phyloP scores from a whole-genome alignment of 2,888 invertebrate genomes.

The Oscheius sp. region DNA sequence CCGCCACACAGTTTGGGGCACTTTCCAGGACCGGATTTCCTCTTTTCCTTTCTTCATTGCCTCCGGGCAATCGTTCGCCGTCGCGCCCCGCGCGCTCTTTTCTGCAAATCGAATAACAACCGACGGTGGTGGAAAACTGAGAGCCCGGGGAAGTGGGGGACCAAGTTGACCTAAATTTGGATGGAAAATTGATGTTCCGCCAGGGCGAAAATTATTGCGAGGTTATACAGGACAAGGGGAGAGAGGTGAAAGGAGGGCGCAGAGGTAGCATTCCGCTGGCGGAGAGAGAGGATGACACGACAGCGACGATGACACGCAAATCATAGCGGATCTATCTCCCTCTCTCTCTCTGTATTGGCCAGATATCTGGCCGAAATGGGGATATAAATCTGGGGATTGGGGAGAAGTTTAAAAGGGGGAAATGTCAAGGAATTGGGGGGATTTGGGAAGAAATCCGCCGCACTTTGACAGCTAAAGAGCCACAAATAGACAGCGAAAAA shows the following conservation, averaged over 20 bases:
- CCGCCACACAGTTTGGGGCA: not conserved
- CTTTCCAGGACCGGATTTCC: not conserved
- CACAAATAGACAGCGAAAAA: no score
- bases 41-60: conserved; percentile 4
- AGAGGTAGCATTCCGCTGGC: not conserved
- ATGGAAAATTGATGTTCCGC: conserved; percentile 18
- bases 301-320: conserved; percentile 17
- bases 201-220: not conserved
- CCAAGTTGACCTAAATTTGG: conserved; percentile 21
- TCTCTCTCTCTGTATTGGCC: not conserved
- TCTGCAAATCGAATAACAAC: not conserved
- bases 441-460: not conserved
- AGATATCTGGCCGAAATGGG: no score
- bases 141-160: no score
- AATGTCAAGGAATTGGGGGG: conserved; percentile 16
- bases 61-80: not conserved
- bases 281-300: no score
- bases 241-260: conserved; percentile 15
- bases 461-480: no score
- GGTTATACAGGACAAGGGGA: not conserved
- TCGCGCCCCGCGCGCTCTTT: not conserved
- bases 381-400: conserved; percentile 2
- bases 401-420: conserved; percentile 40
- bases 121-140: not conserved
- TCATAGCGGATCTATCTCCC: not conserved